phyloP scores from a whole-genome alignment of 1,140 invertebrate genomes.

The Andrena cerasifolii region DNA sequence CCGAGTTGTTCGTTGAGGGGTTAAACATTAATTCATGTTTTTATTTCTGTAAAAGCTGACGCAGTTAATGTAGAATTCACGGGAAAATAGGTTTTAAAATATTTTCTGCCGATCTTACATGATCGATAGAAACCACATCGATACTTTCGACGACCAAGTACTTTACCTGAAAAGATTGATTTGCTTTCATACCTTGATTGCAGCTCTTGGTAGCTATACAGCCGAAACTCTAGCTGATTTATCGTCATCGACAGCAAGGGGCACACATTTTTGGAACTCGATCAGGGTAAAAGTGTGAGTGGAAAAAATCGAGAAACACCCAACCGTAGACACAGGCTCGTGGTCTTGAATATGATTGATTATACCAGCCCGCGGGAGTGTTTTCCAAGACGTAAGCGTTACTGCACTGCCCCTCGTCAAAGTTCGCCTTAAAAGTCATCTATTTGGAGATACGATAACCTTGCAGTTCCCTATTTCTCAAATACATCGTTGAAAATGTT shows the following conservation, averaged over 20 bases:
- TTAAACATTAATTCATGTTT: too few species aligned
- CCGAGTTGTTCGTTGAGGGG: too few species aligned
- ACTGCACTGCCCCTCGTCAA: too few species aligned
- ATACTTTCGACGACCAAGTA: neutral
- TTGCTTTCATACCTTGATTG: conserved; percentile 18
- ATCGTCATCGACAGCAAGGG: conserved; percentile 36
- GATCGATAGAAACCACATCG: conserved; percentile 6
- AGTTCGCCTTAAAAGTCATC: too few species aligned
- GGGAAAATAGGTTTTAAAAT: neutral
- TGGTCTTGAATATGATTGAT: neutral
- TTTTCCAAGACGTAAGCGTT: neutral
- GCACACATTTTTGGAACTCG: conserved; percentile 29
- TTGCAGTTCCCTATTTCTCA: too few species aligned
- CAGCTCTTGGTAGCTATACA: conserved; percentile 1
- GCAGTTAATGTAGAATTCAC: too few species aligned
- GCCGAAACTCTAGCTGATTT: conserved; percentile 30
- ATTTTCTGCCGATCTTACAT: neutral
- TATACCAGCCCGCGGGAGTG: neutral
- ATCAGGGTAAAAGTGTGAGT: neutral
- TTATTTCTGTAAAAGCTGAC: too few species aligned
- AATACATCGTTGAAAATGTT: too few species aligned
- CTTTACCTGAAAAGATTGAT: conserved; percentile 35
- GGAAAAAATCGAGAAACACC: neutral
- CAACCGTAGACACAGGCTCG: neutral
- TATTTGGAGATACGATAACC: too few species aligned